Base-by-base conservation (phyloP, 2,888 invertebrate genomes). In the Bruchidius siliquastri region DNA sequence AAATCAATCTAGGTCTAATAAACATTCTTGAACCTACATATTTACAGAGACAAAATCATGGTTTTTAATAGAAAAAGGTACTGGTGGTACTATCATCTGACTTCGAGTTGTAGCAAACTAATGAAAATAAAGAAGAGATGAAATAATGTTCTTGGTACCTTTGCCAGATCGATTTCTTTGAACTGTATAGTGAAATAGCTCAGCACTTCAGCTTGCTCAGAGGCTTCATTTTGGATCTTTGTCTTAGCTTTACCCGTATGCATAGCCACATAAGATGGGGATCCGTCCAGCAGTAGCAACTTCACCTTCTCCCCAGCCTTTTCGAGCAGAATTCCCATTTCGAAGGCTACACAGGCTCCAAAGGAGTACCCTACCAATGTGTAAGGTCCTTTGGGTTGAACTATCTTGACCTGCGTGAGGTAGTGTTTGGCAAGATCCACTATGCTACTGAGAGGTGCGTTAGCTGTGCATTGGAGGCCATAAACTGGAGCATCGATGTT, bases 281-380 rank as follows among this genome's bases (percentile, higher is more conserved):
- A 95, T 68, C 98, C 98, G 87, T 99, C 99, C 79, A 99, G 88
- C 80, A 98, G 90, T 79, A 94, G 90, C 67, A 97, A 87, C 71
- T 90, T 88, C 32, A 90, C 88, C 77, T 84, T 86, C 82, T 91
- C 89, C 1, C 89, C 90, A 49, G 82, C 86, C 78, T 88, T 87
- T 84, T 96, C 95, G 73, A 98, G 88, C 84, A 95, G 94, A 49
- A 94, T 87, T 26, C 95, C 95, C 92, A 99, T 98, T 88, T 98
- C 98, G 85, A 97, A 96, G 21, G 97, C 97, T 66, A 99, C 94
- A 80, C 94, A 92, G 68, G 96, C 96, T 76, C 99, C 99, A 87
- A 96, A 98, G 0, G 98, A 99, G 88, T 99, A 99, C 0, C 98
- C 99, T 69, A 95, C 91, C 77, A 99, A 88, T 72, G 92, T 91